Evolutionary conservation across 2,797 vertebrate genomes (phyloP).

Genomic region (Hydrolagus colliei): DNA sequence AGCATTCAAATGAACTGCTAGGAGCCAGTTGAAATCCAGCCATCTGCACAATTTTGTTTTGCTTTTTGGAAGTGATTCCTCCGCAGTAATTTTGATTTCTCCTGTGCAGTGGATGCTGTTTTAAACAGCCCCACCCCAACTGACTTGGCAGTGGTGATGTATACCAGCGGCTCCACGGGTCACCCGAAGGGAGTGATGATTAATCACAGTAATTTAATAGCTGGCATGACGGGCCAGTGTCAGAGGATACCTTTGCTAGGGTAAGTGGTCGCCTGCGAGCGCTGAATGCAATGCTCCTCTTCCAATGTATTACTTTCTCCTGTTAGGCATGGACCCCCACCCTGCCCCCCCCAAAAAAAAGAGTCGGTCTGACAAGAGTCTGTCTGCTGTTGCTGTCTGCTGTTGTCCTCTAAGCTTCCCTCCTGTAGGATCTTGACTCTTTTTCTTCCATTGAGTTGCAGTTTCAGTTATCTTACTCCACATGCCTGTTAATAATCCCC

Average conservation of each 20-base stretch:
- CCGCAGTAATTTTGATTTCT: constrained; percentile 31
- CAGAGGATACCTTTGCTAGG: constrained; percentile 91
- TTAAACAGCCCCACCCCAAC: constrained; percentile 69
- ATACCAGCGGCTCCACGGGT: constrained; percentile 94
- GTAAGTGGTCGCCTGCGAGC: constrained; percentile 55
- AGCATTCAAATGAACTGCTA: background rate
- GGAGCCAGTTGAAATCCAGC: background rate
- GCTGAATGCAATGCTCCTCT: too few species aligned
- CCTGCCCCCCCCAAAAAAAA: background rate
- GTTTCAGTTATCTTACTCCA: too few species aligned
- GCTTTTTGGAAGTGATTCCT: too few species aligned
- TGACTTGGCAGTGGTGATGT: constrained; percentile 91
- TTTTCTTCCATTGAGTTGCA: too few species aligned
- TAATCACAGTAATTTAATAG: constrained; percentile 84
- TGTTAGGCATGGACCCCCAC: too few species aligned
- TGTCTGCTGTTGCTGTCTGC: too few species aligned
- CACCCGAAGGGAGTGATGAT: constrained; percentile 95
- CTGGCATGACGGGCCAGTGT: constrained; percentile 93
- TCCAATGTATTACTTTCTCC: background rate
- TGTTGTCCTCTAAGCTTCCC: too few species aligned
- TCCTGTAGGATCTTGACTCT: too few species aligned
- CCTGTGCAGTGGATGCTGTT: constrained; percentile 54
- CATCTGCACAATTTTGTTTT: too few species aligned
- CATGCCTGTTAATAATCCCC: too few species aligned
- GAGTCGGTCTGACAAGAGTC: background rate